These are phyloP conservation scores for Graphium colonna DNA, from an alignment of 2,888 invertebrate species.

Conservation along the genomic window DNA sequence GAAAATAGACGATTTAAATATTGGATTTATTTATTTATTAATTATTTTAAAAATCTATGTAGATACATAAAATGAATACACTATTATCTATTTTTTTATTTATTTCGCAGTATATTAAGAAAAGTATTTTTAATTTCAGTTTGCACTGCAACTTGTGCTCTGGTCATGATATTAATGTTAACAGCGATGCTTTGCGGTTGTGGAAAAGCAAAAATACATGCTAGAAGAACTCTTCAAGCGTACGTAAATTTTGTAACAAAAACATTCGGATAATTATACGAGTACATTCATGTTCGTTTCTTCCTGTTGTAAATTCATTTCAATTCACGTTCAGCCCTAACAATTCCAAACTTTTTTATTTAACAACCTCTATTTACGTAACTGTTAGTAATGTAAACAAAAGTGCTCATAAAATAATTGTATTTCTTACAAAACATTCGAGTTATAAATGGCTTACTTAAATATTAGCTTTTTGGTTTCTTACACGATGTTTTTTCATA, in stretches of 20 bases:
- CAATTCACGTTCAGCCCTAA: too few relatives aligned
- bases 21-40: neutral
- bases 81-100: too few relatives aligned
- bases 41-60: neutral
- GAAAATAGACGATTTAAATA: neutral
- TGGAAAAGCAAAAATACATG: constrained; percentile 59
- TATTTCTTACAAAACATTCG: too few relatives aligned
- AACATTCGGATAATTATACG: constrained; percentile 6
- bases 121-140: constrained; percentile 41
- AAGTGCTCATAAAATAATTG: too few relatives aligned
- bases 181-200: constrained; percentile 75
- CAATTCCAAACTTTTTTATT: too few relatives aligned
- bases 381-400: too few relatives aligned
- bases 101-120: neutral
- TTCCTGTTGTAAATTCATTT: neutral
- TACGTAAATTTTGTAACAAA: constrained; percentile 39
- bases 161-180: constrained; percentile 67
- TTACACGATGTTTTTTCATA: too few relatives aligned
- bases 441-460: too few relatives aligned
- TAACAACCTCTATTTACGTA: too few relatives aligned
- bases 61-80: too few relatives aligned
- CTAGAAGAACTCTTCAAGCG: constrained; percentile 64
- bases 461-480: too few relatives aligned
- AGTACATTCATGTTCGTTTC: too few relatives aligned
- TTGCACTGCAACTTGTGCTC: constrained; percentile 58